Conservation (phyloP, 2,113 vertebrate species). For the Dicaeum eximium region DNA sequence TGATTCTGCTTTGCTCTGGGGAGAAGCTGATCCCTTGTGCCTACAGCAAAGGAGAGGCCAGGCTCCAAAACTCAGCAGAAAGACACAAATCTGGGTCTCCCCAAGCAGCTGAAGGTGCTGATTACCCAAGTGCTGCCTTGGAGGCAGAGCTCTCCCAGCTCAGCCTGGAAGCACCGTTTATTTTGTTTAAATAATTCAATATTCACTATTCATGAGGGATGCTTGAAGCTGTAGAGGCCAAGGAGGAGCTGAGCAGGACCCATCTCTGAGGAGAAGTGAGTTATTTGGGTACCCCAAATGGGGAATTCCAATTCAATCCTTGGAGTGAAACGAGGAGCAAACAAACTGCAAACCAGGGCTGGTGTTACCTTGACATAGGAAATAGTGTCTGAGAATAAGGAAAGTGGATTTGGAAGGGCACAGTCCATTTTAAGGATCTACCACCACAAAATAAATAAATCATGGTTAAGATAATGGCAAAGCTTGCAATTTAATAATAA, state of each 20-base stretch:
- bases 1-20: background rate
- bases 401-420: background rate
- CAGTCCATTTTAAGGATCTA: background rate
- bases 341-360: background rate
- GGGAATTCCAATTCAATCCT: background rate
- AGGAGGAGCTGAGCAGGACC: background rate
- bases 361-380: background rate
- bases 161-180: background rate
- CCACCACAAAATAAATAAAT: background rate
- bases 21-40: background rate
- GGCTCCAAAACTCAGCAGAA: background rate
- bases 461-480: background rate
- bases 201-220: background rate
- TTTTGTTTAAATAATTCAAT: background rate
- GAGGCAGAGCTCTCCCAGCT: background rate
- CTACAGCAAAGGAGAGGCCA: background rate
- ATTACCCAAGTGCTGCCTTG: background rate
- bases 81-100: background rate
- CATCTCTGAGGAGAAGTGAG: background rate
- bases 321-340: background rate
- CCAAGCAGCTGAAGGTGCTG: background rate
- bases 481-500: background rate
- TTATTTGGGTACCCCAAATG: background rate
- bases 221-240: background rate
- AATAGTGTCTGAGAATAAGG: background rate